Evolutionary conservation across 1,140 invertebrate genomes (phyloP).

Genomic region (Probaryconus sp.): DNA sequence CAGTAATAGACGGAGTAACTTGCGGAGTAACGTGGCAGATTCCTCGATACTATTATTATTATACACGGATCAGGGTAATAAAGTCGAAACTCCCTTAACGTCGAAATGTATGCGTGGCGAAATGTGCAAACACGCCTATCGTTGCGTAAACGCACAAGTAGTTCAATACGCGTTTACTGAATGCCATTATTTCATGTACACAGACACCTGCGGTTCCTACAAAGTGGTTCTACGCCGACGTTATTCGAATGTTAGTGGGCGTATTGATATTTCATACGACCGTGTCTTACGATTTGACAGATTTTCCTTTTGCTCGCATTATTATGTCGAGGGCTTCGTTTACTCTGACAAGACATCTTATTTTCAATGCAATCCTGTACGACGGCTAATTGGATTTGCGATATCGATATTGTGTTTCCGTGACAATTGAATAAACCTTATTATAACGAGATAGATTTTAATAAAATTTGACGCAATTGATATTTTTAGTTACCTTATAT

Average conservation of each 20-base stretch:
- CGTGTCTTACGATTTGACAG: conserved; percentile 19
- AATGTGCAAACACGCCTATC: conserved; percentile 45
- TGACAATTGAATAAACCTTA: too few species aligned
- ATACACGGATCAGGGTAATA: conserved; percentile 24
- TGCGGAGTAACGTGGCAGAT: conserved; percentile 1
- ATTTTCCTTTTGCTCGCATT: conserved; percentile 8
- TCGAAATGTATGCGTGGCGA: conserved; percentile 27
- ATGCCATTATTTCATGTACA: conserved; percentile 23
- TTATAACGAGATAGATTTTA: too few species aligned
- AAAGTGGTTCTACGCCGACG: not conserved
- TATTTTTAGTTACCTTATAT: too few species aligned
- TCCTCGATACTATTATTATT: conserved; percentile 34
- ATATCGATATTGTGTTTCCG: too few species aligned
- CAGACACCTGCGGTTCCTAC: conserved; percentile 24
- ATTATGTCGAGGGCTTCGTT: conserved; percentile 9
- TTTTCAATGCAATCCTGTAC: too few species aligned
- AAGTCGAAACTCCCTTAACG: conserved; percentile 27
- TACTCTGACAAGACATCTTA: conserved; percentile 22
- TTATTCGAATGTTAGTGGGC: not conserved
- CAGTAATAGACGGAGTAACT: conserved; percentile 24
- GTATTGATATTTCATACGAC: conserved; percentile 14
- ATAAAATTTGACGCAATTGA: too few species aligned
- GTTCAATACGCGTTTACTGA: conserved; percentile 37
- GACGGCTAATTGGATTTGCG: too few species aligned
- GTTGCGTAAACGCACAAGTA: conserved; percentile 51